A percentile compares a stretch with the other conserved stretches of the same genome.
These are phyloP conservation scores for Ariopsis seemanni DNA, from an alignment of 2,113 vertebrate genomes.

Conservation along the genomic window DNA sequence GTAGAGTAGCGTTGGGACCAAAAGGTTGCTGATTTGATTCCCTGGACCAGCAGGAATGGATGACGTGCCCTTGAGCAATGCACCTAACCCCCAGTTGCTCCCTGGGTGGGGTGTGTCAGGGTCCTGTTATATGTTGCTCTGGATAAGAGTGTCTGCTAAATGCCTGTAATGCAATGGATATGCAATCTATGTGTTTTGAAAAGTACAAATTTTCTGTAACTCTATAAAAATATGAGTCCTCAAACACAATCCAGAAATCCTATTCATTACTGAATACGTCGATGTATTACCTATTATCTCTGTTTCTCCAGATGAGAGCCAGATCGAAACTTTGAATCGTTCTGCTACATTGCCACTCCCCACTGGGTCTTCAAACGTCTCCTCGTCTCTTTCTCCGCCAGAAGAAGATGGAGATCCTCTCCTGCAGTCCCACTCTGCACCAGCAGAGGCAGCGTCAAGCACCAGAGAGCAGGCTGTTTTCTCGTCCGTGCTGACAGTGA, in stretches of 20 bases:
- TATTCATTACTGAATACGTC: neutral
- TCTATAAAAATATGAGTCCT: neutral
- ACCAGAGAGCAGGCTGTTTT: constrained; percentile 61
- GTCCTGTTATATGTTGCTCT: no score
- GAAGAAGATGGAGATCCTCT: constrained; percentile 35
- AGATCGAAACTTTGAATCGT: constrained; percentile 42
- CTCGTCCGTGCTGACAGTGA: constrained; percentile 62
- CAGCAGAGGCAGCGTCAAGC: constrained; percentile 49
- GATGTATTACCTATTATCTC: neutral
- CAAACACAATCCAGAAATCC: neutral
- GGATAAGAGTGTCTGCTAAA: no score
- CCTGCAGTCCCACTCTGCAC: constrained; percentile 14
- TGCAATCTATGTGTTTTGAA: neutral
- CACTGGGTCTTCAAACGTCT: constrained; percentile 47
- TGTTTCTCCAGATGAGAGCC: constrained; percentile 58
- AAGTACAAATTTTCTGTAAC: neutral
- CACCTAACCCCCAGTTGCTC: no score
- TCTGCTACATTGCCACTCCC: constrained; percentile 44
- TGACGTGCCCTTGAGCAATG: no score
- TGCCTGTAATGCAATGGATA: neutral
- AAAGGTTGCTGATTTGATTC: no score
- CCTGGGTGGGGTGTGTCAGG: no score
- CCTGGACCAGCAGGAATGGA: no score
- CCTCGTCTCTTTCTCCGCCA: constrained; percentile 25
- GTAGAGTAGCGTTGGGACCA: no score